Percentiles rank a stretch among this genome's conserved stretches.
These are phyloP conservation scores for Porites rus DNA, from an alignment of 92 coral and sea anemone species.

Conservation along the genomic window DNA sequence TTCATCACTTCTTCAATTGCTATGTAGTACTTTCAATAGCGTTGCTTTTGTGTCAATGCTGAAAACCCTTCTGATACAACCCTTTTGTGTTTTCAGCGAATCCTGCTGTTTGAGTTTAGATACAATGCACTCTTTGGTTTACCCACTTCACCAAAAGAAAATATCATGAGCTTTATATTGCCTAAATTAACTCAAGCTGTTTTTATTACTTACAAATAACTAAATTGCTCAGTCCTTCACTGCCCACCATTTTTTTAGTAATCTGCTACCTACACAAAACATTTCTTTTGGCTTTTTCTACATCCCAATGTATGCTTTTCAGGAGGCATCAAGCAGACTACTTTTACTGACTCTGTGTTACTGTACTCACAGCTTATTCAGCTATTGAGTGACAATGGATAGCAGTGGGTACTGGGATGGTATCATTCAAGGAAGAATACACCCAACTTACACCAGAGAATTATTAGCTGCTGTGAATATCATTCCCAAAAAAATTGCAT, in stretches of 20 bases:
- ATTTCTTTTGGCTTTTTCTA: not conserved
- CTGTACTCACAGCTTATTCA: constrained; percentile 66
- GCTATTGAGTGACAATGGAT: constrained; percentile 54
- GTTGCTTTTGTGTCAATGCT: no score
- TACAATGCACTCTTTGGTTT: no score
- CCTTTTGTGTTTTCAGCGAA: no score
- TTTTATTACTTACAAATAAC: not conserved
- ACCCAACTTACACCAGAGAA: constrained; percentile 36
- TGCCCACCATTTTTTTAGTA: not conserved
- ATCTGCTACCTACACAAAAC: not conserved
- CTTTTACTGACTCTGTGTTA: constrained; percentile 67
- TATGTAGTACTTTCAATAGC: no score
- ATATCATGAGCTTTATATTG: not conserved
- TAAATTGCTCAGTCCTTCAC: not conserved
- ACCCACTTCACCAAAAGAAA: not conserved
- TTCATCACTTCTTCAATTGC: no score
- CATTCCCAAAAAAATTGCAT: not conserved
- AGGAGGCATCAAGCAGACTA: constrained; percentile 8
- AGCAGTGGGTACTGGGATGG: constrained; percentile 50
- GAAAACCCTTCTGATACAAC: no score
- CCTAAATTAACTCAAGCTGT: not conserved
- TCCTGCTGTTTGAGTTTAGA: no score
- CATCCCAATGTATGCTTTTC: not conserved
- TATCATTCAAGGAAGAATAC: constrained; percentile 46
- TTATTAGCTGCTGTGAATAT: not conserved